Evolutionary conservation across 2,113 vertebrate genomes (phyloP).

Genomic region (Microcebus lehilahytsara): DNA sequence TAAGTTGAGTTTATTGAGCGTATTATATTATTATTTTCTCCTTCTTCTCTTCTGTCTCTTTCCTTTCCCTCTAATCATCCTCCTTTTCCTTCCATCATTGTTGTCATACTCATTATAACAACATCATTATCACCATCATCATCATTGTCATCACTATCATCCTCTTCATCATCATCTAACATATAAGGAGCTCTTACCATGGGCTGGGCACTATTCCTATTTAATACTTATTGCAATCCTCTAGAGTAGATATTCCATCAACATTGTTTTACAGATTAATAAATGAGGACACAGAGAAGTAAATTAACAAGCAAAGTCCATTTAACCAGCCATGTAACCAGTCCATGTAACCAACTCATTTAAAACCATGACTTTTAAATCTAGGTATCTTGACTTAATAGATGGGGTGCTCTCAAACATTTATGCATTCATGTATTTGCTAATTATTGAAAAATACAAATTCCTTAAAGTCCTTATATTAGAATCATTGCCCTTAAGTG

Average conservation of each 20-base stretch:
- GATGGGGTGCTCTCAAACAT: neutral
- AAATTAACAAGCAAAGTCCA: neutral
- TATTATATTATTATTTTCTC: neutral
- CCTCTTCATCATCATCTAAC: neutral
- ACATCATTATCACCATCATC: neutral
- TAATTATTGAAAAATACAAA: neutral
- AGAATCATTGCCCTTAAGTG: neutral
- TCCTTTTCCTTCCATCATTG: neutral
- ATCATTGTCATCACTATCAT: neutral
- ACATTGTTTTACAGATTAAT: neutral
- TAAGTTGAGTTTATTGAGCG: neutral
- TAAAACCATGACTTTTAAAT: neutral
- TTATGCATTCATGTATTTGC: neutral
- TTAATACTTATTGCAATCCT: neutral
- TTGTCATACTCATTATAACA: neutral
- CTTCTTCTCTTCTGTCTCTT: neutral
- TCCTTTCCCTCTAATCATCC: neutral
- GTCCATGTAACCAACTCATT: neutral
- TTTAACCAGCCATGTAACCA: neutral
- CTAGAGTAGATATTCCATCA: neutral
- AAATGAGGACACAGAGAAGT: neutral
- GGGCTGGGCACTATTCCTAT: neutral
- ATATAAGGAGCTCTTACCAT: neutral
- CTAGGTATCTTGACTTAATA: neutral
- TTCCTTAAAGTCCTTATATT: neutral